Conservation (phyloP, 2,888 invertebrate species). For the Drosophila mimica region DNA sequence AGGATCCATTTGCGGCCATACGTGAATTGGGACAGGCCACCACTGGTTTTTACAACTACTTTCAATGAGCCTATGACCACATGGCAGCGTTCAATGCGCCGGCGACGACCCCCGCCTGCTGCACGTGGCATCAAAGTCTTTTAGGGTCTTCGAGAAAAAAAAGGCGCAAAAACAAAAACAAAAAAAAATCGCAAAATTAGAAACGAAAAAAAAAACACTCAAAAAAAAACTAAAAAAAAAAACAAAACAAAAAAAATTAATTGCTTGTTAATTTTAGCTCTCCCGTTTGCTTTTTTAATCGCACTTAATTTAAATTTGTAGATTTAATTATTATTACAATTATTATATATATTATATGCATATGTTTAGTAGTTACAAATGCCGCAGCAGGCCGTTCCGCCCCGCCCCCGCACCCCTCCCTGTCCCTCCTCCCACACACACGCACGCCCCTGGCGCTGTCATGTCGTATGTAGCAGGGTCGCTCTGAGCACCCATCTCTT, state of each 20-base stretch:
- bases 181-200: conserved; percentile 46
- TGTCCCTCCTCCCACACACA: neutral
- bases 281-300: conserved; percentile 69
- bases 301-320: conserved; percentile 70
- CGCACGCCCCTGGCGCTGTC: conserved; percentile 61
- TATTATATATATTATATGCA: conserved; percentile 72
- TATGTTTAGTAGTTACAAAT: conserved; percentile 69
- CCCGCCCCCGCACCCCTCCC: conserved; percentile 32
- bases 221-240: conserved; percentile 53
- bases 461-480: conserved; percentile 57
- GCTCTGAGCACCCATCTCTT: conserved; percentile 73
- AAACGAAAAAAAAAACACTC: conserved; percentile 30
- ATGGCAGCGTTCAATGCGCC: conserved; percentile 14
- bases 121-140: conserved; percentile 62
- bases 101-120: conserved; percentile 32
- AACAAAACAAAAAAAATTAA: conserved; percentile 50
- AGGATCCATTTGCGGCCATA: conserved; percentile 86
- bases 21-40: conserved; percentile 86
- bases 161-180: conserved; percentile 35
- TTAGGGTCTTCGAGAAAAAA: conserved; percentile 45
- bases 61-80: conserved; percentile 83
- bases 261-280: conserved; percentile 78
- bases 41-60: conserved; percentile 87
- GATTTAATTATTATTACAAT: conserved; percentile 76
- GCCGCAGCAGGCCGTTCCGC: conserved; percentile 75